Evolutionary conservation across 2,113 vertebrate genomes (phyloP), one percentile per base, ranked within the genome.

Genomic region (Egretta garzetta): DNA sequence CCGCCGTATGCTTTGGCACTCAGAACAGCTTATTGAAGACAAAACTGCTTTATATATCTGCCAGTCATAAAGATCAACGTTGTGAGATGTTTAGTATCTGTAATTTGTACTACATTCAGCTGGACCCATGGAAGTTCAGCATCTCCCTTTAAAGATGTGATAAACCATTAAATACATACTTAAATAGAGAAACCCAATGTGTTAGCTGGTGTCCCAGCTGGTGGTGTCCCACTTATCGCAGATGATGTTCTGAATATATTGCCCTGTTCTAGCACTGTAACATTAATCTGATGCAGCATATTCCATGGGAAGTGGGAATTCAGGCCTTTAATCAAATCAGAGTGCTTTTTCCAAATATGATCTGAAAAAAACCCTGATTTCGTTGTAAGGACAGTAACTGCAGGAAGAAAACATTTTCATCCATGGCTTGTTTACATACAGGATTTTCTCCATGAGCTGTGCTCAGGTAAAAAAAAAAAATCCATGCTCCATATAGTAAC

Each of bases 1-100:
- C 55, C 0, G 0, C 33, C 6, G 0, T 8, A 3, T 13, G 23
- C 18, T 83, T 62, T 67, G 72, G 18, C 12, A 37, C 15, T 37
- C n/a, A 41, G 26, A 82, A 23, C 21, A 85, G 27, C 23, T 4
- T 22, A 66, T 55, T n/a, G 35, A 73, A 66, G 50, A 35, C 10
- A 71, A 64, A 90, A 52, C 16, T 55, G 23, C 47, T 21, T 37
- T 19, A 10, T 41, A 17, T 30, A 11, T 35, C 62, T 80, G 30
- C 35, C 39, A 77, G 59, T 50, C n/a, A 64, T 30, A 79, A 64
- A 77, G 45, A 32, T 35, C 50, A 24, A 8, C 23, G 18, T 14
- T 71, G 41, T 28, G 19, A 70, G 80, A 37, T 47, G 15, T 1
- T 56, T 68, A 45, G 8, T 21, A 12, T 30, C 59, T 81, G 16